Base-by-base conservation (phyloP, 2,113 vertebrate genomes). In the Puma concolor region DNA sequence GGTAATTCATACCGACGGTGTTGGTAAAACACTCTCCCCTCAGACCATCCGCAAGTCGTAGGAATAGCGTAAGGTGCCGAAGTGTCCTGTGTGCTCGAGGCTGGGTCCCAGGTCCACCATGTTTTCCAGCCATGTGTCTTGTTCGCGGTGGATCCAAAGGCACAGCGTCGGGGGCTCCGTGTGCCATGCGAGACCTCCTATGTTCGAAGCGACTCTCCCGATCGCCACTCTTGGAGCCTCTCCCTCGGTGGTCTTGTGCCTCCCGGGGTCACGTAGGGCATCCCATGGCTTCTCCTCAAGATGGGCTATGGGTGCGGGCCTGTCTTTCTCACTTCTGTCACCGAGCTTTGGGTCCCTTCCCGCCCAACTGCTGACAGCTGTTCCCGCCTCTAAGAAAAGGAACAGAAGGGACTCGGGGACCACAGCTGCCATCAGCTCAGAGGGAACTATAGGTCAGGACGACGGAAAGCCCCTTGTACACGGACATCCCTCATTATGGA, bases 401-500 rank as follows among this genome's bases (percentile, higher is more conserved):
- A 79, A 27, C 8, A 60, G 50, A 76, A 29, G 71, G 17, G 15
- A 15, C 17, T 17, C 60, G 21, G 27, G 25, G 38, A 23, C 27
- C 31, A 27, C 54, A 36, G 29, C 21, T 64, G 54, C 9, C 21
- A 0, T 29, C 57, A 67, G 33, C n/a, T 33, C 31, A 23, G 60
- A 80, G 60, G n/a, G 63, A 91, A 80, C 60, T 29, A 29, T 2
- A 44, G 17, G 63, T 29, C 74, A 27, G 54, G 31, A 21, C 21
- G 23, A 8, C 7, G 17, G 63, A 54, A 91, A 81, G 33, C 23
- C n/a, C 60, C 76, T 36, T 5, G 11, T 2, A 7, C 10, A 44
- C 17, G 15, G 4, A 33, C 1, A 0, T 16, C 25, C 21, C 72
- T 29, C 38, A 7, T 1, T 4, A 7, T 44, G 15, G 44, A 29